These are phyloP conservation scores for Ranitomeya imitator DNA, from an alignment of 2,113 vertebrate species.

Conservation along the genomic window DNA sequence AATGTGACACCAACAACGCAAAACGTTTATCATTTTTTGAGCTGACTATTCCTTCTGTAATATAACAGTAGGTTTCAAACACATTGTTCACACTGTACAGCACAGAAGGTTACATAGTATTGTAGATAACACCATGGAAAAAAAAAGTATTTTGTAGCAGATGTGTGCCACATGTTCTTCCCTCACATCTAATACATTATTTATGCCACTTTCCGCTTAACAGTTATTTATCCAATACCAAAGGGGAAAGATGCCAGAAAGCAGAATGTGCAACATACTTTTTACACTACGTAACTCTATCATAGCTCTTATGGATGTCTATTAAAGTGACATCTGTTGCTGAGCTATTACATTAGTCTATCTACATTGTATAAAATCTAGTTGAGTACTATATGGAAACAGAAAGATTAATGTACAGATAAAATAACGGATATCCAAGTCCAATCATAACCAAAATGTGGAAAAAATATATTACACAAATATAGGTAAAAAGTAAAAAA, in stretches of 20 bases:
- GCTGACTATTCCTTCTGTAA: neutral
- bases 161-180: conserved; percentile 41
- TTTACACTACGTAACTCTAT: conserved; percentile 24
- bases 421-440: neutral
- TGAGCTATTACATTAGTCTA: neutral
- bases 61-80: neutral
- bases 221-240: conserved; percentile 42
- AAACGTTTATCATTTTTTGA: neutral
- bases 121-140: conserved; percentile 12
- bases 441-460: neutral
- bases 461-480: too few relatives aligned
- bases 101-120: conserved; percentile 16
- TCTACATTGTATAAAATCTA: neutral
- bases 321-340: neutral
- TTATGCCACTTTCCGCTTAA: conserved; percentile 40
- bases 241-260: conserved; percentile 18
- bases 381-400: neutral
- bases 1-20: neutral
- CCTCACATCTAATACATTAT: conserved; percentile 32
- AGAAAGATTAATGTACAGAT: neutral
- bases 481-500: neutral
- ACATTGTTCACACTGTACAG: neutral
- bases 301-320: neutral
- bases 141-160: conserved; percentile 4
- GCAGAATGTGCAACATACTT: conserved; percentile 39